Percentiles rank a stretch among this genome's conserved stretches.
These are phyloP conservation scores for Pygmarrhopalites habei DNA, from an alignment of 1,140 invertebrate genomes.

Conservation along the genomic window DNA sequence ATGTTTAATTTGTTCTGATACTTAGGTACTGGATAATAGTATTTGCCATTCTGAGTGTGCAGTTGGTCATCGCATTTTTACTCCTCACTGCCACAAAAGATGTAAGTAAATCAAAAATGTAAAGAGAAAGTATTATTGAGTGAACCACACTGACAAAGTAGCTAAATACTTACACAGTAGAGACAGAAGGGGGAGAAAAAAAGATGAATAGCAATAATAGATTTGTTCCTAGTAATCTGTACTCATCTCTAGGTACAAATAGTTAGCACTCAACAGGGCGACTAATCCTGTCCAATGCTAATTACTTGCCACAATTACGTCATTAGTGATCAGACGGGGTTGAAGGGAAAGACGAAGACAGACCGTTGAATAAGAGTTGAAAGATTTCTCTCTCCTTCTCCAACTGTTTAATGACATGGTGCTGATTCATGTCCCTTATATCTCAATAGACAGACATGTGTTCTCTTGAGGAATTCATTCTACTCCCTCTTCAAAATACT, in stretches of 20 bases:
- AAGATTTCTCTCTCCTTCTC: neutral
- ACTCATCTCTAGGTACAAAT: too few species aligned
- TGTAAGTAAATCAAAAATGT: slow-evolving; percentile 13
- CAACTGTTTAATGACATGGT: too few species aligned
- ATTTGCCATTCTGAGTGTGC: slow-evolving; percentile 30
- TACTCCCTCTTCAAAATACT: too few species aligned
- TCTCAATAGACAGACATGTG: too few species aligned
- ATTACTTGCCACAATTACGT: neutral
- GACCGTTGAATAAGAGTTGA: neutral
- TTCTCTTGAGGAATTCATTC: too few species aligned
- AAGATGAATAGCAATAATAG: too few species aligned
- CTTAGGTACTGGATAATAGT: slow-evolving; percentile 29
- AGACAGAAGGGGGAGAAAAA: too few species aligned
- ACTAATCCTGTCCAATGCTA: neutral
- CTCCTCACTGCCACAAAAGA: slow-evolving; percentile 30
- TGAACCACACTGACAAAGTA: too few species aligned
- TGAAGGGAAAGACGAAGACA: neutral
- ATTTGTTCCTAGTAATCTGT: too few species aligned
- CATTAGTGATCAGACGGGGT: neutral
- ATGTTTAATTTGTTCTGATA: too few species aligned
- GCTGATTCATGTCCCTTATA: too few species aligned
- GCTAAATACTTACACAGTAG: too few species aligned
- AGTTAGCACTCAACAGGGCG: neutral
- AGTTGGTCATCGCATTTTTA: slow-evolving; percentile 34
- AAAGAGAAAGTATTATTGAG: neutral